These are phyloP conservation scores for Octomys mimax DNA, from an alignment of 2,797 vertebrate species.

Conservation along the genomic window DNA sequence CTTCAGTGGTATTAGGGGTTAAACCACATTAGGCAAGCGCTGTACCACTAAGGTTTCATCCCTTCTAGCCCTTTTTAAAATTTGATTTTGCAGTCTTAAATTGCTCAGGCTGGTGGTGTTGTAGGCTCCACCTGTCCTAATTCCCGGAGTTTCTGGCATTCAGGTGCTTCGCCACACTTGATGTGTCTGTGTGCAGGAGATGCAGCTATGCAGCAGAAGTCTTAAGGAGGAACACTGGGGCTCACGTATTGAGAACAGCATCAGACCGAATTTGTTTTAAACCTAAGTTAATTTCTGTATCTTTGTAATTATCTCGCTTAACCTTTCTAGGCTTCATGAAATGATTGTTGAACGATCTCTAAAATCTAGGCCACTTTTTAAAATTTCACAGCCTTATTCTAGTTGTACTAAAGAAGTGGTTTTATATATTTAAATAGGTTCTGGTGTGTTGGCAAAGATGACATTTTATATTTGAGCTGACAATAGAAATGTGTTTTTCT, in stretches of 20 bases:
- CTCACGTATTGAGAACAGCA: neutral
- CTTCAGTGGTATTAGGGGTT: neutral
- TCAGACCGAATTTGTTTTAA: neutral
- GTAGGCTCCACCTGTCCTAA: neutral
- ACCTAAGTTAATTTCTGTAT: neutral
- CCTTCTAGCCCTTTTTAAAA: neutral
- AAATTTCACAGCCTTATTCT: neutral
- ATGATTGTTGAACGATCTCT: neutral
- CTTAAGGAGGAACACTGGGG: neutral
- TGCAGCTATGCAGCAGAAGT: neutral
- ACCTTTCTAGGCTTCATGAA: constrained; percentile 2
- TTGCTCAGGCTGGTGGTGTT: neutral
- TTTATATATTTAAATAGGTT: constrained; percentile 47
- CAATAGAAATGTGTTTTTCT: neutral
- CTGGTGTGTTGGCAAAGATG: neutral
- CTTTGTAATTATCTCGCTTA: neutral
- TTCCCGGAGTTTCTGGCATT: neutral
- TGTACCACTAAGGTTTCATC: neutral
- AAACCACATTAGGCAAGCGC: neutral
- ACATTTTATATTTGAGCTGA: constrained; percentile 44
- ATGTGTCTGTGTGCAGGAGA: constrained; percentile 16
- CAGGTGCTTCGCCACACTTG: neutral
- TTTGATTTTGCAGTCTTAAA: neutral
- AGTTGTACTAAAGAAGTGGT: neutral
- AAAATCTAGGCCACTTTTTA: neutral